Evolutionary conservation across 2,113 vertebrate species (phyloP).

Genomic region (Rhadina sibilatrix): DNA sequence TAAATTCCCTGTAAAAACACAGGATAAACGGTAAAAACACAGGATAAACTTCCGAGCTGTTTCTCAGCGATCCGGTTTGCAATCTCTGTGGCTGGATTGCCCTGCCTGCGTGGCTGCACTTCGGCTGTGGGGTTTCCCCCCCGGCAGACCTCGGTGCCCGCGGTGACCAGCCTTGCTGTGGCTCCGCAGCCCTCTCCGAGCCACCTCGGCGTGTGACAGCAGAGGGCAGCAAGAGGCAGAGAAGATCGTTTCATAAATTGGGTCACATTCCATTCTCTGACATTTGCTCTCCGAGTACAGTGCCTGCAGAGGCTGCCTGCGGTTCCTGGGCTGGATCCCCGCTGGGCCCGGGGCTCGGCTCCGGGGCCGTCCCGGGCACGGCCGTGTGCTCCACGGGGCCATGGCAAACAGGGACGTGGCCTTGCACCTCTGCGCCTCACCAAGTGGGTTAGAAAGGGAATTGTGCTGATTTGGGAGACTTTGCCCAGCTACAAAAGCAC

Average conservation of each 20-base stretch:
- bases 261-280: not conserved
- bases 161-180: rapidly evolving
- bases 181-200: not conserved
- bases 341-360: not conserved
- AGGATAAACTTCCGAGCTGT: not conserved
- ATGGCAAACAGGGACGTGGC: rapidly evolving
- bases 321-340: rapidly evolving
- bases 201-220: conserved; percentile 10
- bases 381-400: rapidly evolving
- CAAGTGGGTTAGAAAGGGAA: not conserved
- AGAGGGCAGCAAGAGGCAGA: conserved; percentile 76
- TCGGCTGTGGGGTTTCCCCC: rapidly evolving
- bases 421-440: rapidly evolving
- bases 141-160: rapidly evolving
- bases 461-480: not conserved
- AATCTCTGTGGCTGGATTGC: rapidly evolving
- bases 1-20: not conserved
- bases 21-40: not conserved
- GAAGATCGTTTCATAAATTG: not conserved
- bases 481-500: not conserved
- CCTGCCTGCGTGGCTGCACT: not conserved
- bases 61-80: rapidly evolving
- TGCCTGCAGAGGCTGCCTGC: rapidly evolving
- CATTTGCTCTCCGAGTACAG: rapidly evolving
- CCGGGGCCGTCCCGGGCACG: rapidly evolving